Conservation (phyloP, 1,140 invertebrate genomes). For the Onthophagus taurus region DNA sequence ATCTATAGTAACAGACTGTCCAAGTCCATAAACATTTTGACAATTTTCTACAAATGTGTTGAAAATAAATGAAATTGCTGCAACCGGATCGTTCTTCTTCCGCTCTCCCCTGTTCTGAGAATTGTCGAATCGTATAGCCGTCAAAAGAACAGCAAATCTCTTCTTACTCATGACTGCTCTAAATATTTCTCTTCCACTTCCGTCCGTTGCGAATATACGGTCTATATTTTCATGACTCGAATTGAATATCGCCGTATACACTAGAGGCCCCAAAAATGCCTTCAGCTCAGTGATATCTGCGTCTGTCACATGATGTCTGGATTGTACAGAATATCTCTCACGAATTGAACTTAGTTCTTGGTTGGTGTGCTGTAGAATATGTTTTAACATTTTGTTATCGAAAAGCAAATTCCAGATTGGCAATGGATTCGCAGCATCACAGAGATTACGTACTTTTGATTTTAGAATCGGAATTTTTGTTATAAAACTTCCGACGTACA, state of each 20-base stretch:
- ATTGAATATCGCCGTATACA: constrained; percentile 5
- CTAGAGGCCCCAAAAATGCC: constrained; percentile 6
- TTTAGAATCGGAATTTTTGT: too few species aligned
- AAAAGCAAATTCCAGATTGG: too few species aligned
- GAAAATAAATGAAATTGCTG: constrained; percentile 11
- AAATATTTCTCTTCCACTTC: constrained; percentile 11
- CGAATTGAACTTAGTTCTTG: too few species aligned
- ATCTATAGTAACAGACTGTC: constrained; percentile 29
- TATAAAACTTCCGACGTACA: too few species aligned
- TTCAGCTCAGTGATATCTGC: too few species aligned
- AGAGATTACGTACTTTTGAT: too few species aligned
- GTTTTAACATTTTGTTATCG: too few species aligned
- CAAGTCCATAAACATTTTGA: constrained; percentile 19
- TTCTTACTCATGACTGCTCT: constrained; percentile 9
- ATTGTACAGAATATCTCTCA: too few species aligned
- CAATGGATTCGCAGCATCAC: too few species aligned
- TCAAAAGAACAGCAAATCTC: constrained; percentile 10
- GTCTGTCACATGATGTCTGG: too few species aligned
- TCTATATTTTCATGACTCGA: constrained; percentile 7
- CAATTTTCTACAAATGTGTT: constrained; percentile 9
- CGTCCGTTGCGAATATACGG: constrained; percentile 7
- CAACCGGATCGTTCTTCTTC: constrained; percentile 9
- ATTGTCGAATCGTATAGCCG: constrained; percentile 6
- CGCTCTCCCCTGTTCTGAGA: constrained; percentile 4
- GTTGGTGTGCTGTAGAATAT: too few species aligned